Evolutionary conservation across 2,888 invertebrate genomes (phyloP).

Genomic region (Cantharis flavilabris): DNA sequence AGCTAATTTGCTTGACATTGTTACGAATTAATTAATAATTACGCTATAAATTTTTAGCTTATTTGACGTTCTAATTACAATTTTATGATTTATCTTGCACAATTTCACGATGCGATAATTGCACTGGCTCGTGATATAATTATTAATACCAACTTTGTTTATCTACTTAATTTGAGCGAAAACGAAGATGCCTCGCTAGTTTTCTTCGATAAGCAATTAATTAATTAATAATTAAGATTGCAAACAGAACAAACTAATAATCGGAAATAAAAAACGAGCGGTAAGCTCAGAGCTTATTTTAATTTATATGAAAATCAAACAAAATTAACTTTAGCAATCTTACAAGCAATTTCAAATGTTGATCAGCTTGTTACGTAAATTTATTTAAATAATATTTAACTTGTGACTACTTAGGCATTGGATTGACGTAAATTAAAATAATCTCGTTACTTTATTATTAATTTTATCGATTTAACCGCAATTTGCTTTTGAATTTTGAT

Average conservation of each 20-base stretch:
- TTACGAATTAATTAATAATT: neutral
- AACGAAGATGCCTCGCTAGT: neutral
- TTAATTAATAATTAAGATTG: neutral
- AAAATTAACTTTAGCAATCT: constrained; percentile 26
- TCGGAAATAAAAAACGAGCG: neutral
- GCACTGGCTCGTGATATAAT: neutral
- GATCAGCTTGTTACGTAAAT: constrained; percentile 35
- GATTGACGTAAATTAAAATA: constrained; percentile 36
- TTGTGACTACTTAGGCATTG: constrained; percentile 32
- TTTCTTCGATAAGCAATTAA: neutral
- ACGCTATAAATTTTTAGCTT: neutral
- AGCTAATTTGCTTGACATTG: neutral
- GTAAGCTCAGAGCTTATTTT: neutral
- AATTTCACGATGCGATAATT: neutral
- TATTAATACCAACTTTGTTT: neutral
- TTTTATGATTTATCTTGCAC: neutral
- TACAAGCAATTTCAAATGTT: constrained; percentile 34
- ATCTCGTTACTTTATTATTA: constrained; percentile 22
- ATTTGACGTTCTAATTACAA: neutral
- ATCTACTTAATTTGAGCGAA: neutral
- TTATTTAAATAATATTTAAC: constrained; percentile 37
- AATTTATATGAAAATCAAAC: constrained; percentile 25
- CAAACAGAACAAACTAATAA: too few species aligned
- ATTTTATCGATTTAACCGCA: neutral
- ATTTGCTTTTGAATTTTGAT: neutral